These are phyloP conservation scores for Neoascia interrupta DNA, from an alignment of 2,888 invertebrate species.

Conservation along the genomic window DNA sequence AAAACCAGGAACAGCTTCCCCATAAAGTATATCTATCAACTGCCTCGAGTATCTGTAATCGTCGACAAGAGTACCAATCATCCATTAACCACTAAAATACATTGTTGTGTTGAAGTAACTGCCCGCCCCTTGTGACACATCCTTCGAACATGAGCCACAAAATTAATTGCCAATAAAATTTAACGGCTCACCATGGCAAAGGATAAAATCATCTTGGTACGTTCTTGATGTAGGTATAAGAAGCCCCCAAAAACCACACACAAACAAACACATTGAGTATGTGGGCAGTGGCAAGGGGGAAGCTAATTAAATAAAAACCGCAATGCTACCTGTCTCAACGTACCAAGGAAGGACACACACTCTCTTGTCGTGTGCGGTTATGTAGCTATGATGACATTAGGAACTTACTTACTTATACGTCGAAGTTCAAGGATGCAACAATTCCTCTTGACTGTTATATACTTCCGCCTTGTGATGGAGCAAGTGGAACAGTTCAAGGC, in stretches of 20 bases:
- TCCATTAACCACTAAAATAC: no score
- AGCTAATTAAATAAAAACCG: conserved; percentile 57
- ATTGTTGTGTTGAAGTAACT: no score
- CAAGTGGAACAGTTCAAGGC: background rate
- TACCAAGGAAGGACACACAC: background rate
- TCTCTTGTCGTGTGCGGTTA: no score
- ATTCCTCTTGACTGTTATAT: no score
- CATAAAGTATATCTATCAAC: no score
- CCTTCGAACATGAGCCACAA: conserved; percentile 51
- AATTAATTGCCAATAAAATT: conserved; percentile 63
- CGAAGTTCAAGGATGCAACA: conserved; percentile 62
- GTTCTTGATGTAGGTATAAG: no score
- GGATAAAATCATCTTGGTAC: conserved; percentile 34
- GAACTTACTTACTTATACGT: conserved; percentile 24
- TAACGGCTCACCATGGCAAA: conserved; percentile 42
- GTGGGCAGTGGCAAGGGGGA: no score
- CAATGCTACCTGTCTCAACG: conserved; percentile 45
- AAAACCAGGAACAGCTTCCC: no score
- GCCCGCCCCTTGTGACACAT: background rate
- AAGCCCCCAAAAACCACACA: no score
- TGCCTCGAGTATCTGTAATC: no score
- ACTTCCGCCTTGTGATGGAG: background rate
- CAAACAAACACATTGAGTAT: no score
- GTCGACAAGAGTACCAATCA: no score
- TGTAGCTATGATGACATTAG: conserved; percentile 44